Evolutionary conservation across 2,888 invertebrate species (phyloP).

Genomic region (Polyommatus icarus): DNA sequence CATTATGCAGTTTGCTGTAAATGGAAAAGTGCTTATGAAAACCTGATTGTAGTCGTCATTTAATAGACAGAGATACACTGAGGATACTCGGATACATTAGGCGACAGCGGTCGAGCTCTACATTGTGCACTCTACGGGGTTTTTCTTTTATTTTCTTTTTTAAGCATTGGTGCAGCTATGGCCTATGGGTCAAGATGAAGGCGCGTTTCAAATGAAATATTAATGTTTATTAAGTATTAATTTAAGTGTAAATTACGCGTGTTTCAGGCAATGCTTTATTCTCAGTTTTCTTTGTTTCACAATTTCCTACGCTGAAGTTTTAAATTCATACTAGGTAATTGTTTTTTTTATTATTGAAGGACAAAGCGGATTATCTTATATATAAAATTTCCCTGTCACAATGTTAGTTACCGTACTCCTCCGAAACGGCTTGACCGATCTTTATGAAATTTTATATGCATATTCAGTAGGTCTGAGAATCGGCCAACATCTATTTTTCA

Average conservation of each 20-base stretch:
- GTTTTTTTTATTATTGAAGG: neutral
- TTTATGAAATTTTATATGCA: too few relatives aligned
- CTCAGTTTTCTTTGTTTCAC: too few relatives aligned
- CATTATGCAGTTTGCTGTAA: neutral
- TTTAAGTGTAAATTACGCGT: neutral
- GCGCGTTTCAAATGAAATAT: neutral
- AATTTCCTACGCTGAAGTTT: neutral
- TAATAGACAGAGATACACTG: slow-evolving; percentile 57
- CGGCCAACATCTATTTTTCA: too few relatives aligned
- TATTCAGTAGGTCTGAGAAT: too few relatives aligned
- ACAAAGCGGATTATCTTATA: neutral
- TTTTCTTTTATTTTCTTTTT: slow-evolving; percentile 14
- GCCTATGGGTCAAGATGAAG: neutral
- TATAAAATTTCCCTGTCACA: too few relatives aligned
- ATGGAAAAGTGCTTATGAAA: slow-evolving; percentile 18
- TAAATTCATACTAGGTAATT: neutral
- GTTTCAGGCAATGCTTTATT: neutral
- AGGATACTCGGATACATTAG: slow-evolving; percentile 48
- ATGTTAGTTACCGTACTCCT: too few relatives aligned
- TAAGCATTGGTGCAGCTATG: neutral
- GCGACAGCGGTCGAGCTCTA: neutral
- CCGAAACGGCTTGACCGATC: too few relatives aligned
- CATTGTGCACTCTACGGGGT: neutral
- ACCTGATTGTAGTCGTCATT: slow-evolving; percentile 2
- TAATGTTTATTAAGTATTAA: neutral